Conservation (phyloP, 2,797 vertebrate species). For the Hephaestus fuliginosus region DNA sequence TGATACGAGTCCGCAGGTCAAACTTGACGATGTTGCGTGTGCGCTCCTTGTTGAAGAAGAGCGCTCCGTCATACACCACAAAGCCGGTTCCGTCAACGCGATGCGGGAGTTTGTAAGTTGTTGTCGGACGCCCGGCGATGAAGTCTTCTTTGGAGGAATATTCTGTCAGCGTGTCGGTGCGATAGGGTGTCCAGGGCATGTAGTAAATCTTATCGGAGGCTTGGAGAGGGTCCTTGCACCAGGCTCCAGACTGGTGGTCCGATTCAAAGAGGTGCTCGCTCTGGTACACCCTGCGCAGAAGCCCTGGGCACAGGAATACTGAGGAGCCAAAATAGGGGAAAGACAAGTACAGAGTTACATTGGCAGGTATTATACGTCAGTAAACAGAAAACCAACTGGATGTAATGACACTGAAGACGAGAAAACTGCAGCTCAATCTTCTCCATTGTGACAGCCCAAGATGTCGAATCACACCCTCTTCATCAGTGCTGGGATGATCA, state of each 20-base stretch:
- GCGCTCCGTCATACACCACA: constrained; percentile 96
- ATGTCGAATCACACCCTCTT: not conserved
- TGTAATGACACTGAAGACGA: not conserved
- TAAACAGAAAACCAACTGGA: not conserved
- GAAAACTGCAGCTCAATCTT: constrained; percentile 13
- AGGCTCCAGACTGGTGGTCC: constrained; percentile 98
- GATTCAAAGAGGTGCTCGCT: constrained; percentile 99
- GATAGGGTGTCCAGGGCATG: constrained; percentile 99
- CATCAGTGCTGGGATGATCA: constrained; percentile 14
- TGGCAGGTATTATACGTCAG: constrained; percentile 75
- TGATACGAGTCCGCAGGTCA: constrained; percentile 96
- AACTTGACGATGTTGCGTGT: constrained; percentile 99
- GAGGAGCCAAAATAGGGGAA: constrained; percentile 83
- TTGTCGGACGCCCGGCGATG: constrained; percentile 95
- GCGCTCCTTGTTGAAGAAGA: constrained; percentile 99
- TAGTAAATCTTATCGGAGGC: constrained; percentile 99
- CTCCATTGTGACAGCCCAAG: constrained; percentile 2
- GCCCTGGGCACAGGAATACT: constrained; percentile 99
- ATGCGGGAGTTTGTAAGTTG: constrained; percentile 97
- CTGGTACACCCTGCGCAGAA: constrained; percentile 97
- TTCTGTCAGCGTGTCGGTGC: constrained; percentile 96
- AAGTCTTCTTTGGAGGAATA: constrained; percentile 99
- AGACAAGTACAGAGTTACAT: constrained; percentile 85
- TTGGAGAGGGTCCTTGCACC: constrained; percentile 99
- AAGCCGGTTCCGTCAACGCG: constrained; percentile 98